Conservation (phyloP, 2,888 invertebrate species). For the Agrilus cyanescens region DNA sequence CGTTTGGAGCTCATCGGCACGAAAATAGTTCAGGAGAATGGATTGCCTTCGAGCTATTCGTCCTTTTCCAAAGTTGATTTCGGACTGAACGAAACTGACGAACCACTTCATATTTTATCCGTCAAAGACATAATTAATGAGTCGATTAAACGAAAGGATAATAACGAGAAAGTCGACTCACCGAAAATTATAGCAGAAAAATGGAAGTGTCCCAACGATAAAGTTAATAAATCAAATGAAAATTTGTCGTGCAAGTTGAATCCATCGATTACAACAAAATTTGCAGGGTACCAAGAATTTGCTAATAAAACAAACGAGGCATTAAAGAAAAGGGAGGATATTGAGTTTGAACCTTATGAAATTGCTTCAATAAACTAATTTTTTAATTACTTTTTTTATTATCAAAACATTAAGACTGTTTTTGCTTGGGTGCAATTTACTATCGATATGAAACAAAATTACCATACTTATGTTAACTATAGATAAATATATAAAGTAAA, state of each 20-base stretch:
- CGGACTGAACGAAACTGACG: too few relatives aligned
- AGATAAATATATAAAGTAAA: too few relatives aligned
- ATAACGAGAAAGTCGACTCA: constrained; percentile 14
- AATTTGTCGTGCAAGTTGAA: not conserved
- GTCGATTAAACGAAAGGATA: constrained; percentile 1
- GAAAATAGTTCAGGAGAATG: constrained; percentile 30
- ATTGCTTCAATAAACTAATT: constrained; percentile 22
- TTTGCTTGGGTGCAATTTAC: not conserved
- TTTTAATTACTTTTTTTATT: not conserved
- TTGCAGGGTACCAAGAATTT: too few relatives aligned
- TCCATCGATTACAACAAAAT: too few relatives aligned
- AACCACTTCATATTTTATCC: too few relatives aligned
- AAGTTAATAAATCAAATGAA: constrained; percentile 4
- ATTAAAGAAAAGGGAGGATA: constrained; percentile 61
- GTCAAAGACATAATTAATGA: too few relatives aligned
- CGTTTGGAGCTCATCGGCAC: constrained; percentile 68
- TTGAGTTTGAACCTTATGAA: constrained; percentile 61
- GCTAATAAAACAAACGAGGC: constrained; percentile 42
- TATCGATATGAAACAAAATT: not conserved
- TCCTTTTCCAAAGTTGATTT: too few relatives aligned
- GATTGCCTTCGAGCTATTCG: not conserved
- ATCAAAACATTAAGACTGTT: not conserved
- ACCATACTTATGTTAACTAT: too few relatives aligned
- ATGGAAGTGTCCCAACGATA: constrained; percentile 28
- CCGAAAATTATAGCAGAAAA: constrained; percentile 41